Base-by-base conservation (phyloP, 1,140 invertebrate genomes). In the Drosophila nigromelanica region DNA sequence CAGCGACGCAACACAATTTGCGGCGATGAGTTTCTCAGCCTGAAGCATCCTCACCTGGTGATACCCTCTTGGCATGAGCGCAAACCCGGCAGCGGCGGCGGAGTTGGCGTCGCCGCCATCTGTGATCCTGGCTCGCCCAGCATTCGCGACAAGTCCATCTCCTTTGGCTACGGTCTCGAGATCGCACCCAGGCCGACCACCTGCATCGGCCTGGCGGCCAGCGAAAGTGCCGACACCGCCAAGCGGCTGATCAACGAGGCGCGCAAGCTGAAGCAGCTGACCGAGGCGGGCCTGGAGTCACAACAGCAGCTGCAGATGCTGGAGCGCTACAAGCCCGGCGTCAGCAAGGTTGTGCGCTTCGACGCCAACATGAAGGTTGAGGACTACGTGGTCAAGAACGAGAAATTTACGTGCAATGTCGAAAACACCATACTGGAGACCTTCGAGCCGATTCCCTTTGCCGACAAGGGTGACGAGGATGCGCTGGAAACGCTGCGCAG, bases 1-100 rank as follows among this genome's bases (percentile, higher is more conserved):
- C 96, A 97, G 91, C 93, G 97, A 10, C 92, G 97, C 24, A 97
- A 97, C 52, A 98, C 97, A 5, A 97, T 98, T 75, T 97, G 97
- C 76, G 97, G 97, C 6, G 75, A 90, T 66, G 87, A 92, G 42
- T 80, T 89, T 42, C 54, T 73, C 6, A 76, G 67, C n/a, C 62
- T 77, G 4, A 86, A 89, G 33, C 77, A 86, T 55, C 77, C 85
- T 7, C 72, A 89, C 43, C 43, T 76, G 55, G 86, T 86, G 8
- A 68, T 87, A 2, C 75, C 80, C 6, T 76, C 79, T 0, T 91
- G 86, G 87, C 79, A 91, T 33, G 83, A 91, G 43, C 73, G 73
- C 7, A 91, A 89, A n/a, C 67, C 86, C 1, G 78, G 70, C 7
- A 52, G 15, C 30, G 42, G 40, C 33, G 30, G 27, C n/a, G 52